phyloP scores from a whole-genome alignment of 2,888 invertebrate species.

The Drosophila histrio region DNA sequence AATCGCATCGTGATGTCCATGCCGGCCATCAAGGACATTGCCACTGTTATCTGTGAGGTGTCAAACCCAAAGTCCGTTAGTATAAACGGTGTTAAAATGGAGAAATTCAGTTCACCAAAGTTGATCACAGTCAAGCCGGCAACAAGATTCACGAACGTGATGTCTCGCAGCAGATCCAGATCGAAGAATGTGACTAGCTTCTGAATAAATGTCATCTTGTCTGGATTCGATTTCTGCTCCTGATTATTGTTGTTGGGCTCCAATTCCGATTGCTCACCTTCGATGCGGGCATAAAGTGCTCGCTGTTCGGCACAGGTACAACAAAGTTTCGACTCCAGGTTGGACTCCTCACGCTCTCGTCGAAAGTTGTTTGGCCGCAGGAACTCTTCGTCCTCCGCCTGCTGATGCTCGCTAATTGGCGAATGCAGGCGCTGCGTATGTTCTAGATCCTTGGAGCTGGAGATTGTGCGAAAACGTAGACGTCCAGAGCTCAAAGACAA shows the following conservation, averaged over 20 bases:
- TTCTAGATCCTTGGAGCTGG: slow-evolving; percentile 79
- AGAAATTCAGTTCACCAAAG: slow-evolving; percentile 90
- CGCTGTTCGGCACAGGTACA: slow-evolving; percentile 79
- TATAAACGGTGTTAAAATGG: slow-evolving; percentile 89
- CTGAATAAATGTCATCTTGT: slow-evolving; percentile 83
- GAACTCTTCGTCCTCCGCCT: slow-evolving; percentile 57
- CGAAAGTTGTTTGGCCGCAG: slow-evolving; percentile 81
- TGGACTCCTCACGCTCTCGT: slow-evolving; percentile 78
- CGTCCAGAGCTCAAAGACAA: slow-evolving; percentile 71
- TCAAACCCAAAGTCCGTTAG: slow-evolving; percentile 88
- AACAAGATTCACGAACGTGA: slow-evolving; percentile 89
- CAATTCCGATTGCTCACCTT: background rate
- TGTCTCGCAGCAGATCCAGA: slow-evolving; percentile 88
- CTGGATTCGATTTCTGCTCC: background rate
- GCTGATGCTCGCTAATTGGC: slow-evolving; percentile 71
- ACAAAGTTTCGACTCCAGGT: slow-evolving; percentile 42
- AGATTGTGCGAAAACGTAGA: slow-evolving; percentile 68
- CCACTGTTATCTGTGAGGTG: slow-evolving; percentile 86
- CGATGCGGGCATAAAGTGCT: slow-evolving; percentile 53
- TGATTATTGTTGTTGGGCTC: slow-evolving; percentile 6
- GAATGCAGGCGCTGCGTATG: slow-evolving; percentile 61
- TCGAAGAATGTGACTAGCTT: slow-evolving; percentile 89
- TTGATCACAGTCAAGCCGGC: slow-evolving; percentile 89
- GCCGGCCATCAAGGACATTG: slow-evolving; percentile 89
- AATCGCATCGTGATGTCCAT: slow-evolving; percentile 88